Conservation (phyloP, 2,888 invertebrate genomes). For the Apeira syringaria region DNA sequence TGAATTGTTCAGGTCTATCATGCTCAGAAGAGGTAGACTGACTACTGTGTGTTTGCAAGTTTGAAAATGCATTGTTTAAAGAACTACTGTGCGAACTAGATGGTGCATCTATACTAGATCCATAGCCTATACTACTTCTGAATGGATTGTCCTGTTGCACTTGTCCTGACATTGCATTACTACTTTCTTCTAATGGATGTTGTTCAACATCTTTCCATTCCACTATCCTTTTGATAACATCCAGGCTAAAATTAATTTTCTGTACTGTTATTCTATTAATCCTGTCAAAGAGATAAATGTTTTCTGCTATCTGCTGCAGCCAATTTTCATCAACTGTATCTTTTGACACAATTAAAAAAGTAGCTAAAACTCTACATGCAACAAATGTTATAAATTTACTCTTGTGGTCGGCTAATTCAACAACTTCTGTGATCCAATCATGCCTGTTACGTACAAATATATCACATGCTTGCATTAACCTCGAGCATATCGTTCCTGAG, state of each 20-base stretch:
- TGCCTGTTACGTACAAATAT: slow-evolving; percentile 91
- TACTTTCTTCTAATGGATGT: slow-evolving; percentile 90
- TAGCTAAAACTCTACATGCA: slow-evolving; percentile 90
- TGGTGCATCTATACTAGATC: slow-evolving; percentile 48
- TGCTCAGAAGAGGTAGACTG: slow-evolving; percentile 64
- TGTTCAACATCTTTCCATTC: slow-evolving; percentile 94
- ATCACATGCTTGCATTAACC: slow-evolving; percentile 91
- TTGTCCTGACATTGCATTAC: slow-evolving; percentile 59
- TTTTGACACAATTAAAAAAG: slow-evolving; percentile 92
- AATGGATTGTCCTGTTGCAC: slow-evolving; percentile 76
- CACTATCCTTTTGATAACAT: slow-evolving; percentile 93
- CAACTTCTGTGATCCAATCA: slow-evolving; percentile 92
- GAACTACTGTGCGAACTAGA: slow-evolving; percentile 61
- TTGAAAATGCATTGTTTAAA: slow-evolving; percentile 73
- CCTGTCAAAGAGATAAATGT: slow-evolving; percentile 86
- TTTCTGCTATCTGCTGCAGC: slow-evolving; percentile 90
- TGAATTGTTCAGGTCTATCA: slow-evolving; percentile 52
- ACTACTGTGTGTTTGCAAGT: slow-evolving; percentile 67
- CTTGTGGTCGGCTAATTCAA: slow-evolving; percentile 89
- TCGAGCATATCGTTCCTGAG: slow-evolving; percentile 91
- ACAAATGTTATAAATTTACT: slow-evolving; percentile 92
- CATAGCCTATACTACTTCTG: slow-evolving; percentile 63
- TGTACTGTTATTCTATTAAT: slow-evolving; percentile 86
- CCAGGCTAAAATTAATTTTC: slow-evolving; percentile 92
- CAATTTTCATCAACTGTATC: slow-evolving; percentile 91